phyloP scores from a whole-genome alignment of 1,140 invertebrate genomes.

The Chlorops oryzae region DNA sequence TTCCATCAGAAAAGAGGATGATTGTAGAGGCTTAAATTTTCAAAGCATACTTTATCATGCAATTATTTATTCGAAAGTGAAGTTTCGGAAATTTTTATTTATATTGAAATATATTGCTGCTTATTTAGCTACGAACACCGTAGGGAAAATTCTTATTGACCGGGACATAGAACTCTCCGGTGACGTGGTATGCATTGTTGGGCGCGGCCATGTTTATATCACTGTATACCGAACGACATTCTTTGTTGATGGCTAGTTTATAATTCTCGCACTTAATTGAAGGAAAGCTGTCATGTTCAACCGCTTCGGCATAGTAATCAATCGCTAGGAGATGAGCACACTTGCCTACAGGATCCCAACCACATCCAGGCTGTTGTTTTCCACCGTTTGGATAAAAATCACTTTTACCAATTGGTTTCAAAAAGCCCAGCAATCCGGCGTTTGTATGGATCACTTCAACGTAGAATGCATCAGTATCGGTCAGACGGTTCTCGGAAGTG shows the following conservation, averaged over 20 bases:
- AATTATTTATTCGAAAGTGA: background rate
- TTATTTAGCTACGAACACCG: conserved; percentile 25
- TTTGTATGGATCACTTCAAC: conserved; percentile 55
- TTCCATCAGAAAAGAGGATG: conserved; percentile 32
- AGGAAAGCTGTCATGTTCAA: conserved; percentile 7
- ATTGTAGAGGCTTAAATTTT: conserved; percentile 24
- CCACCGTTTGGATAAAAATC: conserved; percentile 55
- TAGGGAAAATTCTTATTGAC: conserved; percentile 11
- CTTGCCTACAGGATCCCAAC: conserved; percentile 19
- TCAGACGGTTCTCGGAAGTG: conserved; percentile 40
- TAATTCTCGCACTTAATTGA: conserved; percentile 12
- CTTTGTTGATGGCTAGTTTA: conserved; percentile 8
- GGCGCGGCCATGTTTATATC: conserved; percentile 12
- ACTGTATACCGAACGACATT: conserved; percentile 18
- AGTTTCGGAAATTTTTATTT: background rate
- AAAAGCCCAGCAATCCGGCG: conserved; percentile 50
- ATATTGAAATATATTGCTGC: background rate
- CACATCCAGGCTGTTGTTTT: conserved; percentile 51
- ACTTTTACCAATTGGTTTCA: conserved; percentile 50
- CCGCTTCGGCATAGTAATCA: conserved; percentile 52
- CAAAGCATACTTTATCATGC: background rate
- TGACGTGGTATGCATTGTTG: conserved; percentile 6
- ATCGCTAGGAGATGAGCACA: conserved; percentile 50
- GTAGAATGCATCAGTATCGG: conserved; percentile 46
- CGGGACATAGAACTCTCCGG: conserved; percentile 16